Conservation (phyloP, 2,797 vertebrate genomes). For the Cyclura pinguis region DNA sequence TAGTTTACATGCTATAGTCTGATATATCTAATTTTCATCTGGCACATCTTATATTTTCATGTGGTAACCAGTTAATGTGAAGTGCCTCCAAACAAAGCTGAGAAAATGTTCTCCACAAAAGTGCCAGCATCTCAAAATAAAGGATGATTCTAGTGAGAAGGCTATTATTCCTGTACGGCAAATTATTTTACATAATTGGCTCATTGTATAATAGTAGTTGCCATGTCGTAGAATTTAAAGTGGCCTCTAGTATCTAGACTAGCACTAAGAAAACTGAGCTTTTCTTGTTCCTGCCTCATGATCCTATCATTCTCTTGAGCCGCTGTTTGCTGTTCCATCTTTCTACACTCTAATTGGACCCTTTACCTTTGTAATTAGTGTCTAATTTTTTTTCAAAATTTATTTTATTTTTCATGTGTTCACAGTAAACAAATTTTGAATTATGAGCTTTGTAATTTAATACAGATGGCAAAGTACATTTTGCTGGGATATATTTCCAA, state of each 20-base stretch:
- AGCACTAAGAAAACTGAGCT: neutral
- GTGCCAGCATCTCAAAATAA: neutral
- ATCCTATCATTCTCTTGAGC: neutral
- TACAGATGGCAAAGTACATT: neutral
- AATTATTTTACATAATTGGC: neutral
- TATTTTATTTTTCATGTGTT: too few species aligned
- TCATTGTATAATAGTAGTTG: neutral
- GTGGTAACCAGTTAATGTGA: neutral
- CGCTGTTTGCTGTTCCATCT: neutral
- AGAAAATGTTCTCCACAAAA: neutral
- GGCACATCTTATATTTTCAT: neutral
- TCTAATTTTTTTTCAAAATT: neutral
- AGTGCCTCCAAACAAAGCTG: neutral
- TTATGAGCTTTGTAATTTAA: neutral
- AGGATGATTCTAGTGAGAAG: too few species aligned
- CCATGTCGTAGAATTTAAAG: neutral
- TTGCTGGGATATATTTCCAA: neutral
- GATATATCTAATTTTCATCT: neutral
- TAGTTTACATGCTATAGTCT: neutral
- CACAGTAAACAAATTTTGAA: neutral
- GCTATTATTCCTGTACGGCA: neutral
- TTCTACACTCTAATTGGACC: neutral
- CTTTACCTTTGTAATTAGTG: neutral
- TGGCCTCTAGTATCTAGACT: neutral
- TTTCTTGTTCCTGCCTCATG: neutral